Percentiles rank a stretch among this genome's conserved stretches.
These are phyloP conservation scores for Onychostruthus taczanowskii DNA, from an alignment of 2,113 vertebrate species.

Conservation along the genomic window DNA sequence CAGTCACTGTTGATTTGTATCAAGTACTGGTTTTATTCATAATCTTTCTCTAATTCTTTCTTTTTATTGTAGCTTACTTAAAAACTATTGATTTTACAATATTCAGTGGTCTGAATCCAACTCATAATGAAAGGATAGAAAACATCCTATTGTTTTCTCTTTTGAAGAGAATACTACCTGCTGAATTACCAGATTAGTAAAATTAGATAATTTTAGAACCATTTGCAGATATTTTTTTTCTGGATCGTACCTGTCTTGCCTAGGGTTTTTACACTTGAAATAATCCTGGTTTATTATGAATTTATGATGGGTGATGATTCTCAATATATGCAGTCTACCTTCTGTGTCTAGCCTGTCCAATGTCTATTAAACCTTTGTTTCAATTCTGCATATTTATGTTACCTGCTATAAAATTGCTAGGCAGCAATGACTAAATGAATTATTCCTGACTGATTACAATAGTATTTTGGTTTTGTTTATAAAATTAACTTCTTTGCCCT, in stretches of 20 bases:
- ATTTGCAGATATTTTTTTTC: background rate
- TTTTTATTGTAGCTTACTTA: background rate
- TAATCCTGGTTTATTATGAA: background rate
- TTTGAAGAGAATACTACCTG: background rate
- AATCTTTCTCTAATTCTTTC: background rate
- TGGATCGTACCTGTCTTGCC: background rate
- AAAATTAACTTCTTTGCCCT: constrained; percentile 20
- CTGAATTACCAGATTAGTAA: background rate
- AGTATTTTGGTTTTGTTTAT: background rate
- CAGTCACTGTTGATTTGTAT: background rate
- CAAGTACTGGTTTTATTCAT: background rate
- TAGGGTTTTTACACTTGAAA: background rate
- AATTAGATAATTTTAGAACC: background rate
- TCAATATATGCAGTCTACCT: background rate
- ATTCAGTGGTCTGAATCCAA: background rate
- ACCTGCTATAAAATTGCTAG: background rate
- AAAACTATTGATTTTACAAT: background rate
- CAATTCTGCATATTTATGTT: background rate
- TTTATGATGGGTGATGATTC: background rate
- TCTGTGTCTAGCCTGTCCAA: background rate
- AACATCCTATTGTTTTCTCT: background rate
- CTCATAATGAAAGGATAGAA: background rate
- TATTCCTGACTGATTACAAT: background rate
- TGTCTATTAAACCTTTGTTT: background rate
- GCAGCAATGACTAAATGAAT: background rate